Evolutionary conservation across 30 jellyfish, hydroid and myxozoan species (phyloP).

Genomic region (Cassiopea andromeda): DNA sequence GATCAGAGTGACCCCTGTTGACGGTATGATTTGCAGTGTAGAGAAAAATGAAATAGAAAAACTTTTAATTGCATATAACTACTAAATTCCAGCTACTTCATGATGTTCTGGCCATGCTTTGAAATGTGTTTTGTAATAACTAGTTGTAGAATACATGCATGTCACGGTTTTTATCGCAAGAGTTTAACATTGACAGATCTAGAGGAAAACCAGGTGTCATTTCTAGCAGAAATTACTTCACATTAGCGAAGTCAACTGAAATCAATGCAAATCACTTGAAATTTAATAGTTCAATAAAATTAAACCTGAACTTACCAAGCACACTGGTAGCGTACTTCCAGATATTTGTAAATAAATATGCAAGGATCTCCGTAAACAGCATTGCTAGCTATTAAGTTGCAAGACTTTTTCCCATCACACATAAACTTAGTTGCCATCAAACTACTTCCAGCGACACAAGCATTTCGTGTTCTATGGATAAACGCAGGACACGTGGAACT

Average conservation of each 20-base stretch:
- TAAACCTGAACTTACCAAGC: constrained; percentile 30
- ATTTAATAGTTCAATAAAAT: neutral
- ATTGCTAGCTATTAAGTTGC: constrained; percentile 52
- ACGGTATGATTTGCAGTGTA: too few species aligned
- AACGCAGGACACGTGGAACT: constrained; percentile 1
- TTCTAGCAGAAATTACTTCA: too few species aligned
- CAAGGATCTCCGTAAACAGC: constrained; percentile 78
- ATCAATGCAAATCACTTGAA: neutral
- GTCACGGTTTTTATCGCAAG: too few species aligned
- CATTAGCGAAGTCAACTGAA: neutral
- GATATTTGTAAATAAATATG: constrained; percentile 37
- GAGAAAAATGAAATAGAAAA: too few species aligned
- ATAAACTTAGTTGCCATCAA: constrained; percentile 8
- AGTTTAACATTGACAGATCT: too few species aligned
- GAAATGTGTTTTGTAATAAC: too few species aligned
- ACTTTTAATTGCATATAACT: too few species aligned
- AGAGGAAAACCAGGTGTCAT: too few species aligned
- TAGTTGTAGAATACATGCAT: too few species aligned
- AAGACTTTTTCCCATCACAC: constrained; percentile 58
- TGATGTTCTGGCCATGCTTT: too few species aligned
- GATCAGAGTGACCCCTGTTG: too few species aligned
- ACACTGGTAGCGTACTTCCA: constrained; percentile 58
- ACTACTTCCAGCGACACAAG: constrained; percentile 52
- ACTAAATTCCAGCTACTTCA: too few species aligned
- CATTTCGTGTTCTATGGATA: constrained; percentile 10